These are phyloP conservation scores for Eulemur macaco DNA, from an alignment of 2,113 vertebrate species.

Conservation along the genomic window DNA sequence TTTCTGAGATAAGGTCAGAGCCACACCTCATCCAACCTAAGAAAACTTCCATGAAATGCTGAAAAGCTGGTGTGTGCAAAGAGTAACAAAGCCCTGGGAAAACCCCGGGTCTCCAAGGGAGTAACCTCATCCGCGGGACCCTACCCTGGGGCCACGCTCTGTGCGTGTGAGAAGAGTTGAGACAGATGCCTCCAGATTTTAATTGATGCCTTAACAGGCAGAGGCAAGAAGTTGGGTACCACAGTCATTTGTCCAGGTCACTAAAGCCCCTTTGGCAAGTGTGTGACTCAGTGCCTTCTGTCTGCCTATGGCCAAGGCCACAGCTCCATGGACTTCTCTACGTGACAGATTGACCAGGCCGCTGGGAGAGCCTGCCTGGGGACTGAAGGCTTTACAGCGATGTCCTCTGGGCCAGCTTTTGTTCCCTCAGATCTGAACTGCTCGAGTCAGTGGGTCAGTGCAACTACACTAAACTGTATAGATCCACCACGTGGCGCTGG, in stretches of 20 bases:
- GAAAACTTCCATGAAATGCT: not conserved
- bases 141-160: not conserved
- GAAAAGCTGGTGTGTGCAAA: not conserved
- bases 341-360: fast-evolving
- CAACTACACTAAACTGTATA: not conserved
- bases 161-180: not conserved
- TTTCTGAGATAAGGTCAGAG: not conserved
- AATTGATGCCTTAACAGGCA: not conserved
- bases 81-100: not conserved
- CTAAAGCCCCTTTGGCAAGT: not conserved
- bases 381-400: not conserved
- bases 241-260: not conserved
- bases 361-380: not conserved
- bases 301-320: not conserved
- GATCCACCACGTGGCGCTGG: not conserved
- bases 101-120: not conserved
- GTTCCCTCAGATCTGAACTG: not conserved
- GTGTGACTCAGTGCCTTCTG: not conserved
- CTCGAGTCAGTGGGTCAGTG: not conserved
- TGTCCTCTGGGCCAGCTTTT: not conserved
- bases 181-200: not conserved
- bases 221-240: not conserved
- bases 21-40: not conserved
- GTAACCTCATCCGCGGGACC: not conserved
- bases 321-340: not conserved